phyloP scores from a whole-genome alignment of 2,113 vertebrate genomes.

The Garra rufa region DNA sequence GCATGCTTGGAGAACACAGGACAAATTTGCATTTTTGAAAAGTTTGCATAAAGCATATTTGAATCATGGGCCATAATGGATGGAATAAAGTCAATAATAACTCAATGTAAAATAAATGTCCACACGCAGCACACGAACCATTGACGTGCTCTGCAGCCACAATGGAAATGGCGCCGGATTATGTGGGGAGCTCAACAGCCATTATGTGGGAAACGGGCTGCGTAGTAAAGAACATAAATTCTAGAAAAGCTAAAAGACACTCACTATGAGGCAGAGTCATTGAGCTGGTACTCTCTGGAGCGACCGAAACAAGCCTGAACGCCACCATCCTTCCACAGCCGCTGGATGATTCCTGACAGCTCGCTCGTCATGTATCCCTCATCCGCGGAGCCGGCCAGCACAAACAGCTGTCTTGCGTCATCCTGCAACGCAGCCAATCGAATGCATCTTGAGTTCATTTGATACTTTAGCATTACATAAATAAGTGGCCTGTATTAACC shows the following conservation, averaged over 20 bases:
- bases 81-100: slow-evolving; percentile 26
- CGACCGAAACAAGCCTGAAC: slow-evolving; percentile 94
- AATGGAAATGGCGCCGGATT: slow-evolving; percentile 2
- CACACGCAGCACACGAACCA: not conserved
- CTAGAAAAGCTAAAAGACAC: slow-evolving; percentile 59
- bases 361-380: slow-evolving; percentile 97
- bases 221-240: not conserved
- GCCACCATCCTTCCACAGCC: slow-evolving; percentile 94
- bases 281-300: slow-evolving; percentile 97
- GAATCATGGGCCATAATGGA: slow-evolving; percentile 44
- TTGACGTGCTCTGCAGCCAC: slow-evolving; percentile 4
- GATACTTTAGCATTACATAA: not conserved
- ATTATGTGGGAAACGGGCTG: not conserved
- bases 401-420: slow-evolving; percentile 95
- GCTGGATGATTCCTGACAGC: slow-evolving; percentile 92
- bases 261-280: slow-evolving; percentile 98
- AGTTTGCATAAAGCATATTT: slow-evolving; percentile 58
- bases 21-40: slow-evolving; percentile 52
- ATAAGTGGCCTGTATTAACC: not conserved
- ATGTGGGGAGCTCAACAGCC: not conserved
- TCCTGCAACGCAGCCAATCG: slow-evolving; percentile 77
- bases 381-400: slow-evolving; percentile 90
- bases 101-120: slow-evolving; percentile 2
- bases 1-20: slow-evolving; percentile 45
- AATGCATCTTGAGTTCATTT: not conserved